Evolutionary conservation across 1,140 invertebrate genomes (phyloP).

Genomic region (Drosophila sucinea): DNA sequence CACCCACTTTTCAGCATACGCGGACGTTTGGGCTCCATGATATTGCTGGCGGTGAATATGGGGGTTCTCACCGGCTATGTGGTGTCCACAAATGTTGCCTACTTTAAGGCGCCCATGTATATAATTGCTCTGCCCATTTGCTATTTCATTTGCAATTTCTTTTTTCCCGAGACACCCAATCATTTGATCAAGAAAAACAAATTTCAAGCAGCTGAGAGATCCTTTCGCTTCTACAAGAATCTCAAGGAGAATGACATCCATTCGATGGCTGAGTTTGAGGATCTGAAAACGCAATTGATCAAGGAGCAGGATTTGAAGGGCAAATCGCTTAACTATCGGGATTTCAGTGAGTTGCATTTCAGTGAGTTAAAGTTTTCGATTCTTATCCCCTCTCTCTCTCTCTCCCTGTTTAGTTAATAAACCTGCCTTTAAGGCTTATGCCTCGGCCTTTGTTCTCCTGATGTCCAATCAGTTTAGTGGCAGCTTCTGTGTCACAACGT

Average conservation of each 20-base stretch:
- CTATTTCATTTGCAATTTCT: slow-evolving; percentile 87
- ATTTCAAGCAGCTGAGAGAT: slow-evolving; percentile 86
- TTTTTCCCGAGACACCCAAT: slow-evolving; percentile 92
- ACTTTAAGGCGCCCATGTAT: slow-evolving; percentile 87
- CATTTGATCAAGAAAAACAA: slow-evolving; percentile 86
- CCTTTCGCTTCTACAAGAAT: slow-evolving; percentile 84
- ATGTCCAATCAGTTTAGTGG: slow-evolving; percentile 51
- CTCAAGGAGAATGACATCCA: slow-evolving; percentile 36
- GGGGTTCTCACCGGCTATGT: slow-evolving; percentile 91
- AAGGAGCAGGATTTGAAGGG: slow-evolving; percentile 41
- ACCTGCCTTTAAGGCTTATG: slow-evolving; percentile 46
- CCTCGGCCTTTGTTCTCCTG: slow-evolving; percentile 40
- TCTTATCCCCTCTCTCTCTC: not conserved
- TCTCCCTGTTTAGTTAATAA: slow-evolving; percentile 30
- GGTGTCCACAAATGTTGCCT: slow-evolving; percentile 87
- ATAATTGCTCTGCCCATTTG: slow-evolving; percentile 87
- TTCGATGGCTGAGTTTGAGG: slow-evolving; percentile 50
- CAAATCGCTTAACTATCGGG: slow-evolving; percentile 43
- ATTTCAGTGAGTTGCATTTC: slow-evolving; percentile 62
- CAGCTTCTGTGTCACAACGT: slow-evolving; percentile 61
- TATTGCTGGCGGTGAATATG: slow-evolving; percentile 91
- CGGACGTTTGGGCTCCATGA: slow-evolving; percentile 91
- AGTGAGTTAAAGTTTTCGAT: not conserved
- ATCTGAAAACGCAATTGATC: slow-evolving; percentile 42
- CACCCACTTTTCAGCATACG: slow-evolving; percentile 85